Evolutionary conservation across 2,113 vertebrate species (phyloP).

Genomic region (Atherinomorus stipes): DNA sequence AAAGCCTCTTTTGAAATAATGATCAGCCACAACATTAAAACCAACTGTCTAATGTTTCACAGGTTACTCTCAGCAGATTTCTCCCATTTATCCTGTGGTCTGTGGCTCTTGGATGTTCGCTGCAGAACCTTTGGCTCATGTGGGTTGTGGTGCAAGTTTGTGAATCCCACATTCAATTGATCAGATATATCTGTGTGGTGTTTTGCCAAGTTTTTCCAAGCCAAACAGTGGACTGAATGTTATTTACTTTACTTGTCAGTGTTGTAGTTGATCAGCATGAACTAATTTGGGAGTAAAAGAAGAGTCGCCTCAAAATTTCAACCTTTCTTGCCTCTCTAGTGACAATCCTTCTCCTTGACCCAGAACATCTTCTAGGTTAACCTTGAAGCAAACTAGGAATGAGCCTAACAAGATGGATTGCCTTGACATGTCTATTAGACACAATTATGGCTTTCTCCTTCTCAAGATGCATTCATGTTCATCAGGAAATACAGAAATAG

Average conservation of each 20-base stretch:
- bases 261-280: too few species aligned
- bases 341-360: slow-evolving; percentile 47
- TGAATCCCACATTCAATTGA: too few species aligned
- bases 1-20: slow-evolving; percentile 23
- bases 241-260: too few species aligned
- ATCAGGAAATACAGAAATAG: slow-evolving; percentile 26
- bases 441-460: slow-evolving; percentile 50
- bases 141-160: not conserved
- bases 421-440: slow-evolving; percentile 32
- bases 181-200: too few species aligned
- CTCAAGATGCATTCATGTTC: slow-evolving; percentile 39
- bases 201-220: too few species aligned
- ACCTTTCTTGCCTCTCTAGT: slow-evolving; percentile 10
- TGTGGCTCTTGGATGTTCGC: too few species aligned
- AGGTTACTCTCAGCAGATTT: not conserved
- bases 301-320: too few species aligned
- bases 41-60: not conserved
- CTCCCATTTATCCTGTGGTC: not conserved
- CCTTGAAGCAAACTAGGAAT: slow-evolving; percentile 31
- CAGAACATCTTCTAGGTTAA: slow-evolving; percentile 40
- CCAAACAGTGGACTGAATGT: too few species aligned
- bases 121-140: not conserved
- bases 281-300: too few species aligned
- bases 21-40: not conserved
- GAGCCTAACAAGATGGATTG: slow-evolving; percentile 41